Conservation (phyloP, 1,140 invertebrate genomes). For the Vollenhovia emeryi region DNA sequence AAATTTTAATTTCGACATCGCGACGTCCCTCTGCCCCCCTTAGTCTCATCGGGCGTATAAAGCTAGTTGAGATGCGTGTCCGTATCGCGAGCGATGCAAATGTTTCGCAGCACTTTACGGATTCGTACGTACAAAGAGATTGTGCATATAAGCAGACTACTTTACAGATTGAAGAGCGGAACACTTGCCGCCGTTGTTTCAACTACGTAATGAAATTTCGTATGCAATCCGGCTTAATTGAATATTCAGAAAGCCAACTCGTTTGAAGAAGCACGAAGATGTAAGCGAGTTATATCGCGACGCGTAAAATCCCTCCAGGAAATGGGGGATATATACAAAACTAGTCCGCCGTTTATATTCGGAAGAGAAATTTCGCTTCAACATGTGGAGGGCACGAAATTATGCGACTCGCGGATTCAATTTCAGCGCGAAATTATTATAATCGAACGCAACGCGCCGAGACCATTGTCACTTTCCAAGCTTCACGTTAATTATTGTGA, state of each 20-base stretch:
- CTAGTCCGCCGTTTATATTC: not conserved
- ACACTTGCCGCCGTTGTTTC: conserved; percentile 43
- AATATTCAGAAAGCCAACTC: conserved; percentile 61
- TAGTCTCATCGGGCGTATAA: conserved; percentile 1
- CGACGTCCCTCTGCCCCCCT: no score
- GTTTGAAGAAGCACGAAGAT: conserved; percentile 31
- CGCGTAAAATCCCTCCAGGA: not conserved
- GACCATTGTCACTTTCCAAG: not conserved
- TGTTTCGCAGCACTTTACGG: conserved; percentile 23
- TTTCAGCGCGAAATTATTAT: not conserved
- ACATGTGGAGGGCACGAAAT: not conserved
- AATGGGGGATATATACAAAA: conserved; percentile 7
- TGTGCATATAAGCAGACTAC: conserved; percentile 12
- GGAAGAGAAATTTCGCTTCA: not conserved
- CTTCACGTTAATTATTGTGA: not conserved
- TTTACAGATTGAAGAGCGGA: conserved; percentile 41
- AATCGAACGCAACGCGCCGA: not conserved
- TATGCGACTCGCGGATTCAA: not conserved
- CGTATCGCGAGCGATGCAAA: conserved; percentile 49
- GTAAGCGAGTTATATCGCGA: conserved; percentile 41
- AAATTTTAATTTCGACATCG: conserved; percentile 14
- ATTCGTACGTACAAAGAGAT: conserved; percentile 38
- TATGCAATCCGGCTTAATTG: conserved; percentile 63
- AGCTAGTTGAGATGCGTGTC: not conserved
- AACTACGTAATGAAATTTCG: conserved; percentile 52